Percentiles rank a stretch among this genome's conserved stretches.
These are phyloP conservation scores for Apaloderma vittatum DNA, from an alignment of 2,113 vertebrate species.

Conservation along the genomic window DNA sequence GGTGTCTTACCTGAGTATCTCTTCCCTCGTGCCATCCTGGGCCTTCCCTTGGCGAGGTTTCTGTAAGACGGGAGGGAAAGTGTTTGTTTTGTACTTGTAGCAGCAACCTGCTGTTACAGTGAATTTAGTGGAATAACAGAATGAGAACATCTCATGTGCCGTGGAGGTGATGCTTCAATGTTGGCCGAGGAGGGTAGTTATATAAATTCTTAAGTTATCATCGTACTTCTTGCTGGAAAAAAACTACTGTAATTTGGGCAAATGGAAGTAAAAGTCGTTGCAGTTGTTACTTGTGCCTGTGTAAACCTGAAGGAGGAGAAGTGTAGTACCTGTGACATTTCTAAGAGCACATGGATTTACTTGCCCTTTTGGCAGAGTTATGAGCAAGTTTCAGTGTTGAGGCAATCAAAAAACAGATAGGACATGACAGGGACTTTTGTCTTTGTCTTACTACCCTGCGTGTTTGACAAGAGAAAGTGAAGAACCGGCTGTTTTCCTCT, in stretches of 20 bases:
- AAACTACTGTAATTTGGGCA: background rate
- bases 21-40: background rate
- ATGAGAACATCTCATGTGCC: background rate
- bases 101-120: background rate
- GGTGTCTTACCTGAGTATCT: background rate
- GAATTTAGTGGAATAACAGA: background rate
- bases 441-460: background rate
- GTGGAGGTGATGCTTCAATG: background rate
- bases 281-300: background rate
- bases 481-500: background rate
- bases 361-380: background rate
- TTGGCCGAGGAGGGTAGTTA: background rate
- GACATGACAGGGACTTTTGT: background rate
- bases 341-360: background rate
- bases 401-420: background rate
- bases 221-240: background rate
- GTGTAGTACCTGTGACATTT: background rate
- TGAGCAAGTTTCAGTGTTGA: background rate
- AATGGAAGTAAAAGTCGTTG: background rate
- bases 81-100: background rate
- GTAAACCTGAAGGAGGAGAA: background rate
- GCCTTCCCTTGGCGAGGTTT: background rate
- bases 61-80: background rate
- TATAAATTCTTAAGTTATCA: background rate
- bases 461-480: background rate